A percentile compares a stretch with the other conserved stretches of the same genome.
These are phyloP conservation scores for Rhopalosiphum padi DNA, from an alignment of 1,140 invertebrate genomes.

Conservation along the genomic window DNA sequence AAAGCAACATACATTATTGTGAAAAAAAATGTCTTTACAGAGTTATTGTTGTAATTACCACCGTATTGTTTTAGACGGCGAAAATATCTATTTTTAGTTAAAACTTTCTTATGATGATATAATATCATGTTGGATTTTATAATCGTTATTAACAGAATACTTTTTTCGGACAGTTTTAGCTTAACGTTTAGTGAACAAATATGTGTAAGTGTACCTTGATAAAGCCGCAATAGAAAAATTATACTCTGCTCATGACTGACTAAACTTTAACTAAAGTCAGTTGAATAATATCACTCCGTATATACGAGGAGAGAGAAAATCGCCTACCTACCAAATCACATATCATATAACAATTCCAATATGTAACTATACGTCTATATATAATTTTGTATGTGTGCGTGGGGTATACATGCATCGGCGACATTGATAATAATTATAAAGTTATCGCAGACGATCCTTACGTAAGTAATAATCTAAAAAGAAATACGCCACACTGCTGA, in stretches of 20 bases:
- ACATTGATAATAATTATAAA: neutral
- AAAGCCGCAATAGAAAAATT: neutral
- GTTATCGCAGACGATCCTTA: neutral
- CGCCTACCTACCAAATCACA: neutral
- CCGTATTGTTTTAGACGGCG: neutral
- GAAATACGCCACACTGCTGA: neutral
- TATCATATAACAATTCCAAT: neutral
- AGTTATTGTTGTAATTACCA: neutral
- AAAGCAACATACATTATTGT: neutral
- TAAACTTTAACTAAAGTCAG: neutral
- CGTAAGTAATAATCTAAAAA: neutral
- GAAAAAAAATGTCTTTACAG: neutral
- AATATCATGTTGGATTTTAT: neutral
- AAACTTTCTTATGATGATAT: neutral
- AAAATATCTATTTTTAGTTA: neutral
- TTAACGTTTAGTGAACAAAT: neutral
- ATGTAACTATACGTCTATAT: neutral
- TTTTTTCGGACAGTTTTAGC: neutral
- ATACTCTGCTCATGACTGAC: too few species aligned
- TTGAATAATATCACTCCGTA: neutral
- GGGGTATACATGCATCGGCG: neutral
- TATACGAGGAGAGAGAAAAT: neutral
- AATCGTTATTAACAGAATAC: neutral
- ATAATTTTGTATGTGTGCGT: neutral
- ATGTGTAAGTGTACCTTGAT: neutral